Base-by-base conservation (phyloP, 2,113 vertebrate genomes). In the Pogona vitticeps region DNA sequence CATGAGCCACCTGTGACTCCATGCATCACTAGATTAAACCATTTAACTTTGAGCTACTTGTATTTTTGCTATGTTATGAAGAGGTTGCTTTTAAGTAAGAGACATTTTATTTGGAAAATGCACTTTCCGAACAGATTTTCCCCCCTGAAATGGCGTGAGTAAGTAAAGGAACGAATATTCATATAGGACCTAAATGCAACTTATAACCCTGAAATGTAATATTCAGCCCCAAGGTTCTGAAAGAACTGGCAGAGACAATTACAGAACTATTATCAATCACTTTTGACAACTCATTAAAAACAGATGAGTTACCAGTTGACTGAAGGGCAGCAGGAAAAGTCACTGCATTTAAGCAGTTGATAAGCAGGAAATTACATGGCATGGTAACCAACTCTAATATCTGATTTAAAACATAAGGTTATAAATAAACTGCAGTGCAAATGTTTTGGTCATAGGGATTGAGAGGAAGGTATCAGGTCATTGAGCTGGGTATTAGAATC, bases 281-380 rank as follows among this genome's bases (percentile, higher is more conserved):
- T 94, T 93, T 87, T 95, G 91, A 88, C 88, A 94, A 79, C 4
- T 92, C 81, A 91, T 91, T 89, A 91, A 88, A 23, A 91, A 36
- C 56, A 93, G 77, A 85, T 91, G 80, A 92, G 87, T 87, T 90
- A 86, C 87, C 78, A 92, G 63, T 83, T 79, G 83, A 89, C 80
- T 91, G 90, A 93, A 93, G 93, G 89, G 91, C 87, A 89, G 80
- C 26, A 90, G 23, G 85, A 59, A 71, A 83, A 87, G 15, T 92
- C 75, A 28, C 76, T 80, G 1, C 71, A 88, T 67, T 85, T 91
- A 89, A 92, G 84, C 61, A 80, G 76, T 42, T 86, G 86, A 89
- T 92, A 91, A 91, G 87, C 78, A 87, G 42, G 76, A 86, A 90
- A 78, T 58, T 84, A 80, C 82, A 65, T 59, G 77, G n/a, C n/a